Percentiles rank a stretch among this genome's conserved stretches.
phyloP scores from a whole-genome alignment of 1,140 invertebrate genomes.

The Zaprionus gabonicus region DNA sequence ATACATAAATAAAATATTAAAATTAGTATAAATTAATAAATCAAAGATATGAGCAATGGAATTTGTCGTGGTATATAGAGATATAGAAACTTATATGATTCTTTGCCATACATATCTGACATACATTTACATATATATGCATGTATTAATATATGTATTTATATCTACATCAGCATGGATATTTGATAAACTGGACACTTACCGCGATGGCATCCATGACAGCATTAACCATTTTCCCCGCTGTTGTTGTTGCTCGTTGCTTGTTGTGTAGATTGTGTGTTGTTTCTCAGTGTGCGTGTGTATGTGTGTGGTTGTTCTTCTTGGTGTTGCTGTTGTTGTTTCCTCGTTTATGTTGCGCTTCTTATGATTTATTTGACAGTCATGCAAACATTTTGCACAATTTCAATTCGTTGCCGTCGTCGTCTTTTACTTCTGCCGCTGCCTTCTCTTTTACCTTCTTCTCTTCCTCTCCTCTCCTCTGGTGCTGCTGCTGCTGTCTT shows the following conservation, averaged over 20 bases:
- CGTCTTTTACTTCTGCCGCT: conserved; percentile 11
- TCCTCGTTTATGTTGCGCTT: conserved; percentile 29
- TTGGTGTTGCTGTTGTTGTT: conserved; percentile 15
- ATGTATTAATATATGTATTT: background rate
- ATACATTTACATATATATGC: background rate
- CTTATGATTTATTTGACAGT: conserved; percentile 73
- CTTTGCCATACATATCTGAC: background rate
- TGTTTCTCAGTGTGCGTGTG: conserved; percentile 19
- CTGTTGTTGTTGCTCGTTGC: conserved; percentile 12
- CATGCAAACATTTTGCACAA: conserved; percentile 69
- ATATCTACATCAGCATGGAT: background rate
- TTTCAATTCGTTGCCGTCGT: conserved; percentile 55
- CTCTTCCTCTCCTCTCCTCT: background rate
- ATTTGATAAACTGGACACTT: conserved; percentile 81
- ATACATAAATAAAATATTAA: too few species aligned
- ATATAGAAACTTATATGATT: too few species aligned
- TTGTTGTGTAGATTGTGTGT: background rate
- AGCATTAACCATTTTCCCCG: conserved; percentile 77
- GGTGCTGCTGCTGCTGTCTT: conserved; percentile 19
- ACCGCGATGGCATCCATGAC: conserved; percentile 84
- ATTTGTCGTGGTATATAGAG: too few species aligned
- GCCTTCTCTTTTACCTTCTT: background rate
- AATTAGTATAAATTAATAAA: too few species aligned
- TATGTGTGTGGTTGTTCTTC: conserved; percentile 20
- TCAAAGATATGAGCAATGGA: too few species aligned